Base-by-base conservation (phyloP, 1,140 invertebrate species). In the Sarcophaga bullata region DNA sequence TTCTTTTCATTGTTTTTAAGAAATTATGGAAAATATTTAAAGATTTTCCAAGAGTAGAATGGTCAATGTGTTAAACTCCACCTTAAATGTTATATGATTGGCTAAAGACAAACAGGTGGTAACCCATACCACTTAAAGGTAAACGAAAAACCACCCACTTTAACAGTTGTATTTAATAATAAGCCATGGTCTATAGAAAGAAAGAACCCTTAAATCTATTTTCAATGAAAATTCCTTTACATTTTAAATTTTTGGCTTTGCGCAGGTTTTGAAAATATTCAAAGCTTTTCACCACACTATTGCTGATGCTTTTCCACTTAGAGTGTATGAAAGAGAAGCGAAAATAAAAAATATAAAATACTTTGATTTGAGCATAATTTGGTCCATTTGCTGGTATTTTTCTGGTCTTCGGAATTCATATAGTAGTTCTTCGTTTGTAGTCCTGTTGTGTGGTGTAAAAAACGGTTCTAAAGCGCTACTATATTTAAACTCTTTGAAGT, bases 351-450 rank as follows among this genome's bases (percentile, higher is more conserved):
- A 9, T 80, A 17, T 75, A 47, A 82, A 76, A 73, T 73, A 50
- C 62, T 68, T 62, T 80, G 37, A 46, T 47, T 73, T 54, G 8
- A 37, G 46, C n/a, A 19, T 37, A 62, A 47, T 58, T 15, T 83
- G 68, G 73, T 73, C 73, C 83, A 80, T 81, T 58, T 49, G 47
- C 72, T 84, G 54, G 83, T 73, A 19, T 48, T 80, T 47, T 52
- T 72, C 50, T 76, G 78, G 58, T 47, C 58, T 68, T 80, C 81
- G 73, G 76, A 81, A 84, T 82, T 80, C 83, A 76, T n/a, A 80
- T 83, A 84, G 82, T 87, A 86, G 85, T 86, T 88, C 87, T 89
- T 89, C 88, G 88, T 89, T 88, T 86, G 88, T 89, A 87, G 88
- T 89, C 88, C 88, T 89, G 88, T 88, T 84, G 84, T 84, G 82